A percentile compares a stretch with the other conserved stretches of the same genome.
phyloP scores from a whole-genome alignment of 2,888 invertebrate species.

The Drosophila parthenogenetica region DNA sequence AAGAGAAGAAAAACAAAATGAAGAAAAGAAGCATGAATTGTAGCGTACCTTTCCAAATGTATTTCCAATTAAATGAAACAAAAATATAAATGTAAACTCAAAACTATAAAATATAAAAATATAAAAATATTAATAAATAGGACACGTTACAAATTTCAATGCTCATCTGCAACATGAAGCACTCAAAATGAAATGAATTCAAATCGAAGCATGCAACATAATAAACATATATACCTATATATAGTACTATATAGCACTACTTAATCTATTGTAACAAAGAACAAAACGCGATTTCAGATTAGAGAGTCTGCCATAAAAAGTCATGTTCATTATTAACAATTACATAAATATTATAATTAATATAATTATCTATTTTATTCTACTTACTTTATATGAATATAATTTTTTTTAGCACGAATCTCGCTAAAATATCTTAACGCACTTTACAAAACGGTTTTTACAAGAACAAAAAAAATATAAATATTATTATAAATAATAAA shows the following conservation, averaged over 20 bases:
- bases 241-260: constrained; percentile 8
- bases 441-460: constrained; percentile 43
- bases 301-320: constrained; percentile 56
- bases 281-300: constrained; percentile 14
- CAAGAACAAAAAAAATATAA: constrained; percentile 1
- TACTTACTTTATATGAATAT: neutral
- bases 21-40: constrained; percentile 17
- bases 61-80: constrained; percentile 25
- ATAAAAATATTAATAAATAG: constrained; percentile 7
- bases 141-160: constrained; percentile 50
- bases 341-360: constrained; percentile 32
- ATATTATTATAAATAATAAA: constrained; percentile 50
- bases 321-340: constrained; percentile 63
- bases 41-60: constrained; percentile 58
- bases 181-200: constrained; percentile 14
- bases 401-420: constrained; percentile 59
- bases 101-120: constrained; percentile 23
- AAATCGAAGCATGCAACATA: constrained; percentile 26
- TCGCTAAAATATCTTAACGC: constrained; percentile 53
- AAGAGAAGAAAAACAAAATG: neutral
- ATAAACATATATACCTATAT: constrained; percentile 11
- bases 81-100: constrained; percentile 13
- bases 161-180: constrained; percentile 40
- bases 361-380: constrained; percentile 41
- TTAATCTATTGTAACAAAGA: constrained; percentile 5